Conservation (phyloP, 2,888 invertebrate genomes). For the Apodemia zela region DNA sequence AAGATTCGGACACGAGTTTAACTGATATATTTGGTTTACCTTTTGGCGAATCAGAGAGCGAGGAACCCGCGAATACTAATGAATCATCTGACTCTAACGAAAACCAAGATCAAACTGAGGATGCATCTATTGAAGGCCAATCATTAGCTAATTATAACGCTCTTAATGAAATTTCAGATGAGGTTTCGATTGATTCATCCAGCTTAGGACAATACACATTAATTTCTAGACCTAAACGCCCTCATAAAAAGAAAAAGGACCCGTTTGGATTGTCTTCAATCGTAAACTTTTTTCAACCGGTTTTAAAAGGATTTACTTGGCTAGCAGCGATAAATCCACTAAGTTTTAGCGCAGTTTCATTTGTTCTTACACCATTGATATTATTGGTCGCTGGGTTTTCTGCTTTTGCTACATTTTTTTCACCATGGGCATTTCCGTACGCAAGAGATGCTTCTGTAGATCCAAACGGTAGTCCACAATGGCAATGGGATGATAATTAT, state of each 20-base stretch:
- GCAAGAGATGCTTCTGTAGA: conserved; percentile 63
- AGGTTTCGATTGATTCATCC: conserved; percentile 44
- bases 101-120: conserved; percentile 51
- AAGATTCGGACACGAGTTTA: conserved; percentile 55
- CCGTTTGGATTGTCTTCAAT: conserved; percentile 70
- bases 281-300: conserved; percentile 69
- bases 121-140: conserved; percentile 57
- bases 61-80: conserved; percentile 47
- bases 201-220: conserved; percentile 42
- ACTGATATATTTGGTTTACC: conserved; percentile 59
- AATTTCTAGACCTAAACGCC: conserved; percentile 49
- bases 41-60: conserved; percentile 55
- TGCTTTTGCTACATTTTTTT: conserved; percentile 81
- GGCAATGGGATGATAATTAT: conserved; percentile 80
- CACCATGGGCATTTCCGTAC: conserved; percentile 76
- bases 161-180: conserved; percentile 47
- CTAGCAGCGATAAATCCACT: conserved; percentile 80
- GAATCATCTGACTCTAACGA: conserved; percentile 57
- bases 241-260: conserved; percentile 58
- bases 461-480: conserved; percentile 67
- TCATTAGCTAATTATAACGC: conserved; percentile 61
- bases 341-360: conserved; percentile 78
- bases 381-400: conserved; percentile 82
- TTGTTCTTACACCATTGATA: conserved; percentile 82
- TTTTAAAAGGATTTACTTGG: conserved; percentile 73